Conservation (phyloP, 2,888 invertebrate genomes). For the Dicycla oo region DNA sequence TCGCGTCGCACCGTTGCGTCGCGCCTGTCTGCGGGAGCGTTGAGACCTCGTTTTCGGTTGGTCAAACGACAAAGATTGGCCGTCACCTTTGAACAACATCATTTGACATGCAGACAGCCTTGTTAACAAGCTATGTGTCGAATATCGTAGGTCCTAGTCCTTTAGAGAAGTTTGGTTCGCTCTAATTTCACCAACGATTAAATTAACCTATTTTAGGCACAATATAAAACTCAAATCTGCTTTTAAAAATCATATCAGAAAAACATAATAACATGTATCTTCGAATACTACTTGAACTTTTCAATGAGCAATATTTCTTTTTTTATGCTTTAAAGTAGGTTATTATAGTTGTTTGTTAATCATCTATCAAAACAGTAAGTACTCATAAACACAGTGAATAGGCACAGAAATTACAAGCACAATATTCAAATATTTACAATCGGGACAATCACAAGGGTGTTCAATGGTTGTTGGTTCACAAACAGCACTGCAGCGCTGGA, state of each 20-base stretch:
- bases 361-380: not conserved
- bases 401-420: conserved; percentile 5
- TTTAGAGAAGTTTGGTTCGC: not conserved
- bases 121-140: not conserved
- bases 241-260: too few relatives aligned
- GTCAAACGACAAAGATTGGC: not conserved
- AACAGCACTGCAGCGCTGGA: conserved; percentile 29
- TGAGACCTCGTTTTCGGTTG: not conserved
- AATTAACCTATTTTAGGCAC: not conserved
- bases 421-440: conserved; percentile 23
- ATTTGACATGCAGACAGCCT: not conserved
- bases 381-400: not conserved
- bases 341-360: not conserved
- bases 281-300: too few relatives aligned
- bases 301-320: too few relatives aligned
- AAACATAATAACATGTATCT: too few relatives aligned
- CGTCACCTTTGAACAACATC: not conserved
- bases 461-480: conserved; percentile 36
- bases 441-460: conserved; percentile 29
- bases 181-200: conserved; percentile 1
- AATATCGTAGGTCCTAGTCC: not conserved
- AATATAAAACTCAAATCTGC: not conserved
- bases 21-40: too few relatives aligned
- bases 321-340: too few relatives aligned
- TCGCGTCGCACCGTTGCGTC: too few relatives aligned